Conservation (phyloP, 2,888 invertebrate genomes). For the Acanthopleura granulata region DNA sequence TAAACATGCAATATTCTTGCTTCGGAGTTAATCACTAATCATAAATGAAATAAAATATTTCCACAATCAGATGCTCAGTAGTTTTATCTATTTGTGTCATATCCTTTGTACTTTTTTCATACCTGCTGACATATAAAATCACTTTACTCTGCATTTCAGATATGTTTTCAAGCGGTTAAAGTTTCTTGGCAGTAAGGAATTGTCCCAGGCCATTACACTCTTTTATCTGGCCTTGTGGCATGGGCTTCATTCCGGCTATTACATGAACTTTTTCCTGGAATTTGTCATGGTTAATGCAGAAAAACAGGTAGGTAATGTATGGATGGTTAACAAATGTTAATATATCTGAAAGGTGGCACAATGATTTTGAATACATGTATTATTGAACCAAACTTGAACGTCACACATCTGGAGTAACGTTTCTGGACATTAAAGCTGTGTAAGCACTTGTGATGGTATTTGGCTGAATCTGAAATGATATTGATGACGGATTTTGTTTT, state of each 20-base stretch:
- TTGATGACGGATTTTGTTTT: no score
- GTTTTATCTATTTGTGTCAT: no score
- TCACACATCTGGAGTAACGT: no score
- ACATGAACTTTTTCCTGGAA: slow-evolving; percentile 91
- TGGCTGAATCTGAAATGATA: no score
- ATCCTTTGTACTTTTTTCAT: no score
- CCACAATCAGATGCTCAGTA: no score
- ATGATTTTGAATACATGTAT: no score
- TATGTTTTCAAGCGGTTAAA: slow-evolving; percentile 94
- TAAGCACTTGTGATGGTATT: no score
- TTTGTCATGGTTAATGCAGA: slow-evolving; percentile 75
- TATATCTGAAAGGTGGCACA: background rate
- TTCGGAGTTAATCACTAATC: background rate
- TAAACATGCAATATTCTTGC: background rate
- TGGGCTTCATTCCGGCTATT: slow-evolving; percentile 94
- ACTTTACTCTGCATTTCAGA: slow-evolving; percentile 58
- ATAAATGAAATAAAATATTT: background rate
- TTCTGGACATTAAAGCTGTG: no score
- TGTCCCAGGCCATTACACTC: slow-evolving; percentile 86
- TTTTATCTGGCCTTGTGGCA: slow-evolving; percentile 96
- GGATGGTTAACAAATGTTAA: background rate
- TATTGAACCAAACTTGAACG: no score
- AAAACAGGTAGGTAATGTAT: slow-evolving; percentile 48
- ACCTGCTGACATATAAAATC: no score
- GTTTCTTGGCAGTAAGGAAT: slow-evolving; percentile 85